Base-by-base conservation (phyloP, 2,888 invertebrate genomes). In the Pachliopta kotzebuea region DNA sequence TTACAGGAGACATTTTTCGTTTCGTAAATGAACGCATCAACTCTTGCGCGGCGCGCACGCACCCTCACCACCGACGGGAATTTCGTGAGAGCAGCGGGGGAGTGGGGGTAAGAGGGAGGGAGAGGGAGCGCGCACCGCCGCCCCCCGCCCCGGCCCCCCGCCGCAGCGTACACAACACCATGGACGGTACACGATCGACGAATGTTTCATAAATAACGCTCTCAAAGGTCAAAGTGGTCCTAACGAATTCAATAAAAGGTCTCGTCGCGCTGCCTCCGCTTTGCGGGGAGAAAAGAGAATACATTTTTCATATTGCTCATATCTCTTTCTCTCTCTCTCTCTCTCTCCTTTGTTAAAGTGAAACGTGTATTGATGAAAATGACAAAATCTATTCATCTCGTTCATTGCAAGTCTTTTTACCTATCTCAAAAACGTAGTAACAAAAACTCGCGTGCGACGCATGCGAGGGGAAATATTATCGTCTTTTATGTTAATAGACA, bases 1-100 rank as follows among this genome's bases (percentile, higher is more conserved):
- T 90, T 88, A 88, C 85, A 88, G 83, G 83, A 84, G 84, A 86
- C 83, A 85, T 82, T 79, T 81, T 85, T 79, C 78, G 76, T 79
- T 69, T 61, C 55, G 66, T 63, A 62, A 81, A 79, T 71, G 20
- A 49, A 77, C 75, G 76, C 71, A 73, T n/a, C n/a, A n/a, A n/a
- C n/a, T n/a, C n/a, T n/a, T 70, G 14, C 49, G 49, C 49, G 49
- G 49, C 7, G 49, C 42, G 2, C 42, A 3, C 42, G 17, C 67
- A 63, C 52, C 60, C 63, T 62, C 69, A 50, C 63, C 56, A 61
- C 69, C 67, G 81, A 84, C 83, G 77, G 77, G 83, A 84, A 83
- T 82, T 84, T 84, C 76, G 76, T 80, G 76, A 78, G 77, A 79
- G 71, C 72, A 73, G 56, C n/a, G 26, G 4, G 7, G 2, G 29